Evolutionary conservation across 2,113 vertebrate genomes (phyloP).

Genomic region (Marmota monax): DNA sequence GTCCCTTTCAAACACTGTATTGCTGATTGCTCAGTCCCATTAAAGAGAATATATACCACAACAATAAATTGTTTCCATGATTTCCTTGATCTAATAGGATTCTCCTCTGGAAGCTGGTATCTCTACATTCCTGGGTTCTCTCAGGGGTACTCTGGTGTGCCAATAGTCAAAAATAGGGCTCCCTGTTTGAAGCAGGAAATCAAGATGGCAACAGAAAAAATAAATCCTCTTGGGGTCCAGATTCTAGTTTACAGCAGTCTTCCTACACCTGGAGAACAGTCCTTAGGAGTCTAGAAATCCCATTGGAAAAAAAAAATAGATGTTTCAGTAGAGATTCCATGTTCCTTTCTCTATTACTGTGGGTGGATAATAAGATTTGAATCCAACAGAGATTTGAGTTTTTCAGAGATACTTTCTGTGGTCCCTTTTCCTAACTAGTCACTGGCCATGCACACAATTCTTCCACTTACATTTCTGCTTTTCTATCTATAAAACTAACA

Average conservation of each 20-base stretch:
- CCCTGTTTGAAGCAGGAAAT: not conserved
- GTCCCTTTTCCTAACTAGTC: not conserved
- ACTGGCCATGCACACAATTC: not conserved
- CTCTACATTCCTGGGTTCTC: conserved; percentile 40
- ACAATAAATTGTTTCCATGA: conserved; percentile 50
- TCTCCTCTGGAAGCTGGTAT: conserved; percentile 2
- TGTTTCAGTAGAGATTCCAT: not conserved
- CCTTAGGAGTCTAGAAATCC: not conserved
- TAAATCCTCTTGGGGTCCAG: not conserved
- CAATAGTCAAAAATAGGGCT: not conserved
- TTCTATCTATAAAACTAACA: not conserved
- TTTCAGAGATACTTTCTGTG: not conserved
- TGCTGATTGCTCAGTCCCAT: not conserved
- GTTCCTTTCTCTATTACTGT: not conserved
- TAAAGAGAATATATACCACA: not conserved
- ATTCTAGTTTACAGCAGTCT: not conserved
- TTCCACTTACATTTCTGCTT: not conserved
- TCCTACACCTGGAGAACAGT: not conserved
- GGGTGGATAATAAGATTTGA: not conserved
- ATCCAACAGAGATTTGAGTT: not conserved
- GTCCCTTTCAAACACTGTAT: not conserved
- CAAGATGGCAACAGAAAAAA: not conserved
- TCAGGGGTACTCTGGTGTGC: not conserved
- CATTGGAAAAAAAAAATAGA: not conserved
- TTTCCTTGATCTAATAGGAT: conserved; percentile 7